Conservation (phyloP, 2,888 invertebrate genomes). For the Pharmacophagus antenor region DNA sequence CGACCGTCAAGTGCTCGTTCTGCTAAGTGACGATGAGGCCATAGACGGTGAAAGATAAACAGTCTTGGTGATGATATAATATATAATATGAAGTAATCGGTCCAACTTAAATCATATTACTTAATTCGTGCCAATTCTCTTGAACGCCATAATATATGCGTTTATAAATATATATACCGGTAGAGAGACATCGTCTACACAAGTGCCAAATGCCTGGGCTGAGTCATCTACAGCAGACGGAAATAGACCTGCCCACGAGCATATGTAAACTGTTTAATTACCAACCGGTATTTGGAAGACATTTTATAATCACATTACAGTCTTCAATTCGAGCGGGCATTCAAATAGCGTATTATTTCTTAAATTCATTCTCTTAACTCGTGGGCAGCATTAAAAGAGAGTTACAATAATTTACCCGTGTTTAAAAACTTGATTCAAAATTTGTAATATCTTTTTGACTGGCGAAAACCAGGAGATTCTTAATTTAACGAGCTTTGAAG, state of each 20-base stretch:
- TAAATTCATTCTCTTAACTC: no score
- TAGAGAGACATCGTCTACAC: conserved; percentile 10
- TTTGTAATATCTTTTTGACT: no score
- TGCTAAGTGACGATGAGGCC: no score
- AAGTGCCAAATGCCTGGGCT: conserved; percentile 29
- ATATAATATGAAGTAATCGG: not conserved
- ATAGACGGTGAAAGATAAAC: no score
- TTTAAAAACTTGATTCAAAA: no score
- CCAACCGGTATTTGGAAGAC: not conserved
- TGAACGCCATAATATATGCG: not conserved
- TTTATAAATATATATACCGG: conserved; percentile 17
- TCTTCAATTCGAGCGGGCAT: not conserved
- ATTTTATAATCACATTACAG: not conserved
- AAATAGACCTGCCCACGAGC: conserved; percentile 15
- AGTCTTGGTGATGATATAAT: no score
- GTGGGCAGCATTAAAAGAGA: no score
- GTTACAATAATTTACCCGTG: no score
- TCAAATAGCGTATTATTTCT: no score
- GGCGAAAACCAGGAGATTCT: no score
- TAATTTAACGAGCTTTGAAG: no score
- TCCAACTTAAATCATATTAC: not conserved
- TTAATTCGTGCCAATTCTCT: not conserved
- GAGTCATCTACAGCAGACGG: conserved; percentile 24
- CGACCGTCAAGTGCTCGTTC: no score
- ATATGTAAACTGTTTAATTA: conserved; percentile 1